phyloP scores from a whole-genome alignment of 2,888 invertebrate genomes.

The Heliconius aoede region DNA sequence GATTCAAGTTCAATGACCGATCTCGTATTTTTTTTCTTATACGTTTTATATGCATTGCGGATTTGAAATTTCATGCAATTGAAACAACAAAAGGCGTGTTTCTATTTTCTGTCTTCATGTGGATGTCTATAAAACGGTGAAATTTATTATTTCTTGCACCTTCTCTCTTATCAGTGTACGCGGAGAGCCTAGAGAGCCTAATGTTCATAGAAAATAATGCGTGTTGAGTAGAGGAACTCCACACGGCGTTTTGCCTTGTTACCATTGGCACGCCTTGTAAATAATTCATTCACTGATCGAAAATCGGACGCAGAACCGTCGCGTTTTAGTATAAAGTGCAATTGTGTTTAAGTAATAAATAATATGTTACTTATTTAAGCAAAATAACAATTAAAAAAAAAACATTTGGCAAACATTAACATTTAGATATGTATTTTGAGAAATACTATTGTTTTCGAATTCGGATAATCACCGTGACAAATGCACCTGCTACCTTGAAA shows the following conservation, averaged over 20 bases:
- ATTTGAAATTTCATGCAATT: constrained; percentile 12
- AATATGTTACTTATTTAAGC: background rate
- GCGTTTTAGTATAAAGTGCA: too few relatives aligned
- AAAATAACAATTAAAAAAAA: background rate
- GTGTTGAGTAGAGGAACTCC: too few relatives aligned
- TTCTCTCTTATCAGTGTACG: background rate
- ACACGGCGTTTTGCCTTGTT: too few relatives aligned
- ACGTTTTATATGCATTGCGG: constrained; percentile 36
- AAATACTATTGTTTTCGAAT: constrained; percentile 17
- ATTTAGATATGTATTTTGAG: background rate
- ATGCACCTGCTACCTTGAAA: background rate
- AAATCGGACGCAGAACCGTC: too few relatives aligned
- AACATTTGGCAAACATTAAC: background rate
- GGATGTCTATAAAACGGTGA: background rate
- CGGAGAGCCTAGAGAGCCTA: too few relatives aligned
- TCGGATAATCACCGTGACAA: constrained; percentile 4
- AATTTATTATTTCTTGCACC: background rate
- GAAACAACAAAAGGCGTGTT: background rate
- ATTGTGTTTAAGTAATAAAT: too few relatives aligned
- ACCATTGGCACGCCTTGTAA: too few relatives aligned
- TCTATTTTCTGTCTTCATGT: background rate
- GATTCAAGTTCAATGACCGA: constrained; percentile 48
- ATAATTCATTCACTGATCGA: too few relatives aligned
- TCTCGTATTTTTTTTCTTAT: constrained; percentile 43
- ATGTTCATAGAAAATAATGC: too few relatives aligned